Evolutionary conservation across 37 sponge, comb jelly and placozoan genomes (phyloP), one percentile per base, ranked within the genome.

Genomic region (Haliclona indistincta): DNA sequence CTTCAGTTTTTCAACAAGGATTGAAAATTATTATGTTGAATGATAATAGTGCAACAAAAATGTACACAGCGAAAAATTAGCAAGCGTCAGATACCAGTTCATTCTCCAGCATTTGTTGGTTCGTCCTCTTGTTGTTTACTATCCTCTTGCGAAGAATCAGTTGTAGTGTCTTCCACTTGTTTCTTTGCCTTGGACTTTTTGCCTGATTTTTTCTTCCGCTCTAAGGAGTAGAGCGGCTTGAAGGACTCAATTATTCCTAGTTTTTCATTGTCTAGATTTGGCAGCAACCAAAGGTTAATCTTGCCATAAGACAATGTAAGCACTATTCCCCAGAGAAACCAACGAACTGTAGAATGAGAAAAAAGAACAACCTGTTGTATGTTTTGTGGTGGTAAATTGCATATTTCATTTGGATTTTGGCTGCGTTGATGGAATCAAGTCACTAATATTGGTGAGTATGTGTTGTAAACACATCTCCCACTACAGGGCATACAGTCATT

Each of bases 241-340:
- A 91, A 91, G 2, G 92, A 91, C 2, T 86, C 92, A 38, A 86
- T 0, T 34, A 91, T 47, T 5, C 92, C 92, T 22, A 33, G 39
- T 34, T 81, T 78, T 22, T 91, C 92, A 47, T 84, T 68, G 61
- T 84, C 69, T 2, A 91, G 80, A 53, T 91, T 91, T 7, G 92
- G 92, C 40, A 91, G 55, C 7, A 86, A 30, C 92, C 87, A 91
- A 41, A 91, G 82, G 2, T 82, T 37, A 2, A 78, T 23, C 35
- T 73, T 81, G 7, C 88, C 84, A 20, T 32, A 22, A 4, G 92
- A 69, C 43, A 49, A 36, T 23, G 82, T 43, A 36, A 56, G 43
- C 5, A 82, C 64, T 5, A 86, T 34, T 0, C 68, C 75, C 63
- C 47, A 79, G 0, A 86, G 55, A 28, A 83, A 43, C 78, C 62